Percentiles rank a stretch among this genome's conserved stretches.
These are phyloP conservation scores for Leuctra nigra DNA, from an alignment of 2,888 invertebrate genomes.

Conservation along the genomic window DNA sequence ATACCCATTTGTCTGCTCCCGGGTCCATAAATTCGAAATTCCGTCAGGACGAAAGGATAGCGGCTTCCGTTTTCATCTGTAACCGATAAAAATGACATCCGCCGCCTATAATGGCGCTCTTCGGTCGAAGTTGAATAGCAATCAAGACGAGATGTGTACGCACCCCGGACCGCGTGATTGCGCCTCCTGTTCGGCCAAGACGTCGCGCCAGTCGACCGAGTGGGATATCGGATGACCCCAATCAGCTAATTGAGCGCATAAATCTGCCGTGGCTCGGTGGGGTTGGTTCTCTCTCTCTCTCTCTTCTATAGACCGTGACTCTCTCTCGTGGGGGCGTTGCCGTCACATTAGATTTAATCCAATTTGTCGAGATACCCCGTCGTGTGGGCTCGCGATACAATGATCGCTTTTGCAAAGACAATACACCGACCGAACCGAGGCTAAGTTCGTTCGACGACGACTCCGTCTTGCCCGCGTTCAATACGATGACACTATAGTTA, in stretches of 20 bases:
- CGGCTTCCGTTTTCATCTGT: constrained; percentile 13
- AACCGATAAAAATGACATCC: constrained; percentile 20
- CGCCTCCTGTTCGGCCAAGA: neutral
- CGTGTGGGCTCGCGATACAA: neutral
- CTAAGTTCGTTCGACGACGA: too few relatives aligned
- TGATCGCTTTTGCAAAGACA: neutral
- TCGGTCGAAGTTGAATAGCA: neutral
- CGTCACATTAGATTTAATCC: constrained; percentile 16
- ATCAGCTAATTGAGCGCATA: constrained; percentile 27
- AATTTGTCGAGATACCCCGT: constrained; percentile 14
- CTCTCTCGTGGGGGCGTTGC: constrained; percentile 16
- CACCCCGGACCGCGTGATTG: neutral
- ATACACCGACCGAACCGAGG: neutral
- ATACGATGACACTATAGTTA: too few relatives aligned
- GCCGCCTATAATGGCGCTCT: neutral
- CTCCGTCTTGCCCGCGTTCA: too few relatives aligned
- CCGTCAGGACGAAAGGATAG: neutral
- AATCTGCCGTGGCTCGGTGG: too few relatives aligned
- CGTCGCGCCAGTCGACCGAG: neutral
- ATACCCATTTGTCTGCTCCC: constrained; percentile 15
- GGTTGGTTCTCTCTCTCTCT: too few relatives aligned
- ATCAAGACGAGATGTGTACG: neutral
- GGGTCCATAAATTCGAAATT: constrained; percentile 17
- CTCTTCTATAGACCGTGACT: neutral
- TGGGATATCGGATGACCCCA: constrained; percentile 19